Percentiles rank a stretch among this genome's conserved stretches.
Conservation (phyloP, 1,140 invertebrate genomes). For the honey bee (Apis mellifera) region DNA sequence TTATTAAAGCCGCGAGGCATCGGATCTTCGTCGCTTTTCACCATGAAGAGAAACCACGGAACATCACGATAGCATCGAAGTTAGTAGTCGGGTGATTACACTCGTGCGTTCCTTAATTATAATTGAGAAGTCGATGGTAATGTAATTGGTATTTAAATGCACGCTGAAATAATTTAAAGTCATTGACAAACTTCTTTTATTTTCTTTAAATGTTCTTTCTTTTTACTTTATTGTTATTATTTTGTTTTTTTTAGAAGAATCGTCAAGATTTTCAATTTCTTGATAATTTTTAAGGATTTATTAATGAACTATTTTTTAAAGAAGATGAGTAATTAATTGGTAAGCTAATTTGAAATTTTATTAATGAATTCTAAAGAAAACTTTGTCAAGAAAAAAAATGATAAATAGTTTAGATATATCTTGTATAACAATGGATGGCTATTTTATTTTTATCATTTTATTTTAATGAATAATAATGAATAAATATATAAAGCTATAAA, state of each 20-base stretch:
- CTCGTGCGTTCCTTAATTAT: slow-evolving; percentile 46
- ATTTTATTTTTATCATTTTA: too few species aligned
- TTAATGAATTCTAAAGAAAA: not conserved
- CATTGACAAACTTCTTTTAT: not conserved
- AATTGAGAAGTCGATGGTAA: slow-evolving; percentile 32
- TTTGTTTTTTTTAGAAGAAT: not conserved
- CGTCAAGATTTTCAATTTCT: not conserved
- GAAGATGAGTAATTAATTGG: not conserved
- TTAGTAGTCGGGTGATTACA: slow-evolving; percentile 40
- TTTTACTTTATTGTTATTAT: too few species aligned
- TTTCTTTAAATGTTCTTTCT: too few species aligned
- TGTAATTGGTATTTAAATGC: slow-evolving; percentile 48
- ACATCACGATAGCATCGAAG: slow-evolving; percentile 11
- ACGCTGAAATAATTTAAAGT: slow-evolving; percentile 15
- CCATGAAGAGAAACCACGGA: slow-evolving; percentile 12
- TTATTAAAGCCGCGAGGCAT: slow-evolving; percentile 68
- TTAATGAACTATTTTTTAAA: too few species aligned
- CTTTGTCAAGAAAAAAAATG: too few species aligned
- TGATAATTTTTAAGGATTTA: not conserved
- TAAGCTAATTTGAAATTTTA: not conserved
- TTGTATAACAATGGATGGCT: too few species aligned
- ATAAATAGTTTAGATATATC: too few species aligned
- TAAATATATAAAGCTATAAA: not conserved
- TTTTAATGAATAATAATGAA: too few species aligned
- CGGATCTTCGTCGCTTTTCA: slow-evolving; percentile 56